These are phyloP conservation scores for Trematomus loennbergii DNA, from an alignment of 2,113 vertebrate genomes.

Conservation along the genomic window DNA sequence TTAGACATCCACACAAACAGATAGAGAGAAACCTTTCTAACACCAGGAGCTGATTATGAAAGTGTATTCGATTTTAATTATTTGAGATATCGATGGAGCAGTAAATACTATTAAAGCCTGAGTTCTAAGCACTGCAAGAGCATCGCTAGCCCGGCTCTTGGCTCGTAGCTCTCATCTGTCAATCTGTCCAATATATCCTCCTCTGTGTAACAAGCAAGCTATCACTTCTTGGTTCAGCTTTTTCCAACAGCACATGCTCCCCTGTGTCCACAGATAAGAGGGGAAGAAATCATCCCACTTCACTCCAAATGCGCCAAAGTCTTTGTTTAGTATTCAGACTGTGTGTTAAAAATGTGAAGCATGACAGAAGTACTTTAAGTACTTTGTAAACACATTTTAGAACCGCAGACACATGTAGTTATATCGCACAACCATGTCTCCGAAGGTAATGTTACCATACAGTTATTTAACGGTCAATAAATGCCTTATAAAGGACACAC, in stretches of 20 bases:
- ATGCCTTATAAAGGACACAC: too few relatives aligned
- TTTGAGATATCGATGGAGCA: neutral
- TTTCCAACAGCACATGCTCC: neutral
- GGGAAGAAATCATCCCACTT: neutral
- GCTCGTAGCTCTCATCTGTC: neutral
- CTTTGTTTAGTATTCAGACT: neutral
- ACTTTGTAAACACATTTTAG: neutral
- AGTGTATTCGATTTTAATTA: neutral
- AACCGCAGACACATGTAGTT: neutral
- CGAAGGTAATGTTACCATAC: too few relatives aligned
- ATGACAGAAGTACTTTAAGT: neutral
- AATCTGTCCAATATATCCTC: constrained; percentile 10
- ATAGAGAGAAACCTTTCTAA: neutral
- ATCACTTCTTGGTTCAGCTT: neutral
- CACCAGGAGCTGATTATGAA: neutral
- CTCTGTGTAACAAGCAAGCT: neutral
- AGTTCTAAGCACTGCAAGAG: constrained; percentile 9
- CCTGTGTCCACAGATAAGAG: neutral
- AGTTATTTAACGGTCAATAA: too few relatives aligned
- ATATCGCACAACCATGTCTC: too few relatives aligned
- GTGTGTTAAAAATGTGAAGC: too few relatives aligned
- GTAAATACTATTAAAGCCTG: neutral
- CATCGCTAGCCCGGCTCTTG: neutral
- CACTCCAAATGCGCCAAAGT: neutral
- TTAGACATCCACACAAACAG: neutral